Conservation (phyloP, 2,888 invertebrate species). For the Metopia argyrocephala region DNA sequence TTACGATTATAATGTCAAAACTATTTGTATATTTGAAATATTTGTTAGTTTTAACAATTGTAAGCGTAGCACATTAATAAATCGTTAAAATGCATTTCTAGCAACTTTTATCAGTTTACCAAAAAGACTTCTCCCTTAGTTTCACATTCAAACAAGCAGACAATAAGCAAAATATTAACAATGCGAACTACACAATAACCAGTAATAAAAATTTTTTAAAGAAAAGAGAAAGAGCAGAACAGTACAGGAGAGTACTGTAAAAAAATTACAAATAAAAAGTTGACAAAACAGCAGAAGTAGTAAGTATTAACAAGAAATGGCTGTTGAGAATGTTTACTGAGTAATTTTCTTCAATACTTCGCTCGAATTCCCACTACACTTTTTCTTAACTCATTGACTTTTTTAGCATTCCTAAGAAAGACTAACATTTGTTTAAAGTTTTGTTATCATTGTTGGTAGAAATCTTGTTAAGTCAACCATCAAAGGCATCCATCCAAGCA, state of each 20-base stretch:
- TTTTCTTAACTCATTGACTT: background rate
- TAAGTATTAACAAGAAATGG: constrained; percentile 9
- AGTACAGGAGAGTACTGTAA: background rate
- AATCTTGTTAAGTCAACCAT: background rate
- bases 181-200: constrained; percentile 10
- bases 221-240: constrained; percentile 2
- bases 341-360: constrained; percentile 22
- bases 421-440: constrained; percentile 46
- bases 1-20: too few relatives aligned
- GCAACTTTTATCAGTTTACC: background rate
- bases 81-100: too few relatives aligned
- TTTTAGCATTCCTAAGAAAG: background rate
- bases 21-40: too few relatives aligned
- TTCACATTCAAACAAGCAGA: constrained; percentile 50
- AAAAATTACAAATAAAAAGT: constrained; percentile 18
- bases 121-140: constrained; percentile 20
- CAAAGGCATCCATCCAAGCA: background rate
- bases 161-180: constrained; percentile 33
- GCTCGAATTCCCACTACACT: too few relatives aligned
- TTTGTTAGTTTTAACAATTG: too few relatives aligned
- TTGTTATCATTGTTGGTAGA: background rate
- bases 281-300: constrained; percentile 13
- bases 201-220: constrained; percentile 33
- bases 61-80: too few relatives aligned
- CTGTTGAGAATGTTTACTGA: constrained; percentile 39